Percentiles rank a stretch among this genome's conserved stretches.
These are phyloP conservation scores for Lycaon pictus DNA, from an alignment of 2,113 vertebrate species.

Conservation along the genomic window DNA sequence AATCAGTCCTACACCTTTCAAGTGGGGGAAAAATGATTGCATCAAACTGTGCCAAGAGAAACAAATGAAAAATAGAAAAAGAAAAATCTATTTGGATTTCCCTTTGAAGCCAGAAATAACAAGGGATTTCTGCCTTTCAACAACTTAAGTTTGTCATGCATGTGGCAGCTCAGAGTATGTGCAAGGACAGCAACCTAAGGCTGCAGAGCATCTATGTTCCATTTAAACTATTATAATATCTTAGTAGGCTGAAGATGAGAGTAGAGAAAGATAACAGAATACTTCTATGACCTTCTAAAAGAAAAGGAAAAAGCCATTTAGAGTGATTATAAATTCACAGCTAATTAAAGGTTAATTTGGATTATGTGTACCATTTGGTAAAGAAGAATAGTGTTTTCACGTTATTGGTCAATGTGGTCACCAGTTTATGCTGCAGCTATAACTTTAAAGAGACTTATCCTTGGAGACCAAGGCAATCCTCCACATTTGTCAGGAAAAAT, in stretches of 20 bases:
- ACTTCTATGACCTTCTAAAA: constrained; percentile 85
- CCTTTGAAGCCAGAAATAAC: constrained; percentile 82
- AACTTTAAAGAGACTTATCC: constrained; percentile 76
- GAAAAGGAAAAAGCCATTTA: constrained; percentile 83
- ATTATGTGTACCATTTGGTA: constrained; percentile 84
- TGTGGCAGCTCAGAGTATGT: constrained; percentile 73
- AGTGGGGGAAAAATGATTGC: constrained; percentile 75
- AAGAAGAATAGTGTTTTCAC: constrained; percentile 77
- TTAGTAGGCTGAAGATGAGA: not conserved
- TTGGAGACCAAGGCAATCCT: constrained; percentile 77
- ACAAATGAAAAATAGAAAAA: constrained; percentile 78
- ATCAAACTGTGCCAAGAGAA: constrained; percentile 85
- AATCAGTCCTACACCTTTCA: constrained; percentile 83
- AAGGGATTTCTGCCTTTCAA: constrained; percentile 76
- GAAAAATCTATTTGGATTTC: constrained; percentile 82
- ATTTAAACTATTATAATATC: constrained; percentile 78
- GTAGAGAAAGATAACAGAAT: constrained; percentile 75
- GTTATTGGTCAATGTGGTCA: constrained; percentile 80
- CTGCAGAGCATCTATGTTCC: constrained; percentile 74
- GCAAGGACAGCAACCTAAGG: constrained; percentile 78
- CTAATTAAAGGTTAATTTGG: constrained; percentile 88
- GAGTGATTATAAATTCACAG: constrained; percentile 85
- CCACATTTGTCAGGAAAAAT: constrained; percentile 24
- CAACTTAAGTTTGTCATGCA: constrained; percentile 73
- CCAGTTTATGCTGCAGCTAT: constrained; percentile 62